Percentiles rank a stretch among this genome's conserved stretches.
Conservation (phyloP, 92 coral and sea anemone genomes). For the Micromussa lordhowensis region DNA sequence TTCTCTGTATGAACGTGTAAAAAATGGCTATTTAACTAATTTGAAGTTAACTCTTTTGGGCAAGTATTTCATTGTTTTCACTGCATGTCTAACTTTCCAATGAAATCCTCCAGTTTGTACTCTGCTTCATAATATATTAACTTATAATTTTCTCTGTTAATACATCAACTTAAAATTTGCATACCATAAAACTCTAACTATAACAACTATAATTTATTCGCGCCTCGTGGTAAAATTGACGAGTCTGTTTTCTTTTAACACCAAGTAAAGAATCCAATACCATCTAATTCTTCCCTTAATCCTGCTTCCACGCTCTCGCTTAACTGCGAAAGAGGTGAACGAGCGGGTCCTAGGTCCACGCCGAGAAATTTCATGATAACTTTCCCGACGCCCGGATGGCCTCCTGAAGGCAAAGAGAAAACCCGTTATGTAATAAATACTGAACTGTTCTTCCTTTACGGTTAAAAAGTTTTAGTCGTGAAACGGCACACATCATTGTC, state of each 20-base stretch:
- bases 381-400: constrained; percentile 58
- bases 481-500: background rate
- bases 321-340: constrained; percentile 60
- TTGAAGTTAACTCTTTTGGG: no score
- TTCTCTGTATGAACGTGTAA: no score
- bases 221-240: background rate
- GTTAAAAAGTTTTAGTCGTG: background rate
- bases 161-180: no score
- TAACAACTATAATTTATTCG: no score
- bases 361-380: constrained; percentile 72
- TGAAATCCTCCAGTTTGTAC: no score
- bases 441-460: background rate
- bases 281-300: constrained; percentile 64
- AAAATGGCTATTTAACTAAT: no score
- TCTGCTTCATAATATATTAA: no score
- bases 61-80: no score
- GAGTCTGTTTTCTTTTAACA: background rate
- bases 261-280: constrained; percentile 71
- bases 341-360: constrained; percentile 76
- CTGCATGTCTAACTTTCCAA: no score
- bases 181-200: no score
- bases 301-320: constrained; percentile 46
- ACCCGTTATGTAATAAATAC: background rate
- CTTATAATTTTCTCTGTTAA: no score
- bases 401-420: constrained; percentile 24